Base-by-base conservation (phyloP, 1,140 invertebrate species). In the Philotrypesis tridentata region DNA sequence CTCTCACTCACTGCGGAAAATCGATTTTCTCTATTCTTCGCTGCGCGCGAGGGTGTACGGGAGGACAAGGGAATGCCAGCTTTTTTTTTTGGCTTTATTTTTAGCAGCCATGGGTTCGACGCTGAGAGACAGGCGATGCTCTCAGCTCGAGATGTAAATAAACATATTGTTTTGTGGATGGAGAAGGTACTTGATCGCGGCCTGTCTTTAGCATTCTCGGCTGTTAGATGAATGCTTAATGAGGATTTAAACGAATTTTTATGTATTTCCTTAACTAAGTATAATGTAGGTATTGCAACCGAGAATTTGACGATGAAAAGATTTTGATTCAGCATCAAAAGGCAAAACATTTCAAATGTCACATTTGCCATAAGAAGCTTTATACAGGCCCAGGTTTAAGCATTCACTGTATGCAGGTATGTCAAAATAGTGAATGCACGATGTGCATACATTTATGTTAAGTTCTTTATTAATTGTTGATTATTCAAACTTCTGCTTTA, bases 321-420 rank as follows among this genome's bases (percentile, higher is more conserved):
- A 99, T 99, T 93, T 93, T 99, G n/a, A 99, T 99, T 87, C 99
- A 99, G 91, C 99, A 99, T 92, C 99, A 99, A 91, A 99, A 99
- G 92, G 99, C 99, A 25, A 99, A 99, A 92, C 99, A 99, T 94
- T 99, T 99, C 89, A 99, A 99, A 94, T 99, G 99, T 94, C 98
- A 99, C 91, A 98, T 99, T 90, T 99, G 99, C 93, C 98, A 99
- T 92, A 99, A 99, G 92, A 99, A 99, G 92, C 92, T 99, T 80
- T 99, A 99, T 90, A 99, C 99, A 68, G 98, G 98, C 67, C 98
- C 98, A 82, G 98, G 98, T 43, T 93, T 99, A 72, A 98, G 98
- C 84, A 99, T 99, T 93, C 99, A 99, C 92, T 99, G 99, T 92
- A 99, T 99, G 98, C 99, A 99, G 95, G 96, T 97, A 94, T 40